Conservation (phyloP, 1,140 invertebrate species). For the Zophobas morio region DNA sequence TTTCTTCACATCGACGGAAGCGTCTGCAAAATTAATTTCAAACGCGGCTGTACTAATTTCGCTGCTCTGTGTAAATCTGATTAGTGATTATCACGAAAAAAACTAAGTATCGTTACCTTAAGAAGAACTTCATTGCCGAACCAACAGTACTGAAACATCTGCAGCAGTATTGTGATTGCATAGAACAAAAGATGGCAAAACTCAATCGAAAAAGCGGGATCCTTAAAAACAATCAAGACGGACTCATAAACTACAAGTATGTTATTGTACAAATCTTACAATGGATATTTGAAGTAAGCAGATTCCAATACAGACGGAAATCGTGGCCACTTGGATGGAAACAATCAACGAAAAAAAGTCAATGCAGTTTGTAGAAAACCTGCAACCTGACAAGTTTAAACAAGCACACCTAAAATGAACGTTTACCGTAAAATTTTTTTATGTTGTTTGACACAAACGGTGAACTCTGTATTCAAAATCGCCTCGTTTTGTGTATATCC, state of each 20-base stretch:
- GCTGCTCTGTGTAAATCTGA: not conserved
- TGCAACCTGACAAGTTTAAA: not conserved
- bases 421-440: not conserved
- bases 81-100: too few species aligned
- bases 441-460: too few species aligned
- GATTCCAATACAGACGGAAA: not conserved
- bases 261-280: not conserved
- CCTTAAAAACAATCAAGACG: not conserved
- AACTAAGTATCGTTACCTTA: not conserved
- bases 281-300: not conserved
- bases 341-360: not conserved
- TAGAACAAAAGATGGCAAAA: not conserved
- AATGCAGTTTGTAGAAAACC: not conserved
- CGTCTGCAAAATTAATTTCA: conserved; percentile 5
- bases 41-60: conserved; percentile 7
- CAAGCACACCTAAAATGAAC: not conserved
- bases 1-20: not conserved
- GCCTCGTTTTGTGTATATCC: not conserved
- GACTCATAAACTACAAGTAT: too few species aligned
- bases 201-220: not conserved
- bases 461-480: too few species aligned
- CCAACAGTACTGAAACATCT: conserved; percentile 28
- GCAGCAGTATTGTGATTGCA: not conserved
- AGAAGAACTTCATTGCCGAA: not conserved
- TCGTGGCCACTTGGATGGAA: not conserved